Conservation (phyloP, 2,113 vertebrate species). For the Phaethon lepturus region DNA sequence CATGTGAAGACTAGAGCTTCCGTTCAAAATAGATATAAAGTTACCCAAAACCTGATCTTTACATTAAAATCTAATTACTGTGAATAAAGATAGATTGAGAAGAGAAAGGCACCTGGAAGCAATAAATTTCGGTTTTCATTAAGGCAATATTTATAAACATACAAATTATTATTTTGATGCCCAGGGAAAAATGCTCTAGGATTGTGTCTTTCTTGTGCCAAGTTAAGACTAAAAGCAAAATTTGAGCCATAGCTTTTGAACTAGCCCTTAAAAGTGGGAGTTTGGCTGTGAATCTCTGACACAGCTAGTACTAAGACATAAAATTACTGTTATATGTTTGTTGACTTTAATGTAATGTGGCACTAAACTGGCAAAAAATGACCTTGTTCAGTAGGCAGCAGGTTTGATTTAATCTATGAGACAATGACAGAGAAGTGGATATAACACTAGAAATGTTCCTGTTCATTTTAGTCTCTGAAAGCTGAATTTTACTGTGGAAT, state of each 20-base stretch:
- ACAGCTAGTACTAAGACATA: background rate
- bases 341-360: background rate
- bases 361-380: background rate
- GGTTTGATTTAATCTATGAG: constrained; percentile 18
- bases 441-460: background rate
- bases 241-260: background rate
- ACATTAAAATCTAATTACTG: background rate
- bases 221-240: background rate
- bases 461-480: background rate
- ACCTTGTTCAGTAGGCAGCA: background rate
- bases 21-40: background rate
- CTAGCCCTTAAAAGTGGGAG: background rate
- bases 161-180: background rate
- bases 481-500: background rate
- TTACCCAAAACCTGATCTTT: background rate
- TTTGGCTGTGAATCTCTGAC: background rate
- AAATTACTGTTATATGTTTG: background rate
- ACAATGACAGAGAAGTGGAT: background rate
- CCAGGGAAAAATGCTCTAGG: background rate
- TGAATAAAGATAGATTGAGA: background rate
- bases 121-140: background rate
- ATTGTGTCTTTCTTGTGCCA: background rate
- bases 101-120: background rate
- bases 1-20: background rate
- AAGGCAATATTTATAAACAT: background rate